Evolutionary conservation across 2,888 invertebrate genomes (phyloP), one percentile per base, ranked within the genome.

Genomic region (Magallana nippona): DNA sequence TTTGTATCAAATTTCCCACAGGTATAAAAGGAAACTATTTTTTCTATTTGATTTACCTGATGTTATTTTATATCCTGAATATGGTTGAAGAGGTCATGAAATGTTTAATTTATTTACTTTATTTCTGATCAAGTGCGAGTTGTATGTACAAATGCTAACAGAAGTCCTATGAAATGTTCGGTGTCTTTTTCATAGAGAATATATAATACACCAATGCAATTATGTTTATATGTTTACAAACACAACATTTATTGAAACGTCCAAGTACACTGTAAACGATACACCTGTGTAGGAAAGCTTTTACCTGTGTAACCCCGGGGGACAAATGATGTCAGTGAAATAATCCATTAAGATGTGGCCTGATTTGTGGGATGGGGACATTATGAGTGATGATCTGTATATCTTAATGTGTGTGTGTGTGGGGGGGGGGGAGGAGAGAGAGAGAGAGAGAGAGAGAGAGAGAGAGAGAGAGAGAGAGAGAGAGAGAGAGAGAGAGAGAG

Each of bases 341-440:
- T 19, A 55, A 79, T 79, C 71, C 13, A 71, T 71, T 71, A 71
- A 71, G 71, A 71, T 71, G 71, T 71, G 71, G 15, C 71, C 71
- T 71, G 11, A 5, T 71, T 71, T 3, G 44, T 27, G 27, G 71
- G 22, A 27, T 27, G 27, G 27, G 1, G 13, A 27, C 71, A 32
- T 32, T 71, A 71, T 71, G 71, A 22, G 81, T 81, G 44, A 81
- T 81, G 32, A 44, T 81, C 15, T 22, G 27, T 71, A 5, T 71
- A 13, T 71, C 32, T 13, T 11, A 19, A 27, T 71, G 10, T 22
- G 15, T 27, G n/a, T n/a, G n/a, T n/a, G n/a, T n/a, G n/a, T n/a
- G n/a, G n/a, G n/a, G n/a, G n/a, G n/a, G 13, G 11, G 11, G 1
- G 10, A 22, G 10, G 0, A 27, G 22, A 27, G 11, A 27, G 22